Evolutionary conservation across 2,888 invertebrate genomes (phyloP).

Genomic region (Callosobruchus maculatus): DNA sequence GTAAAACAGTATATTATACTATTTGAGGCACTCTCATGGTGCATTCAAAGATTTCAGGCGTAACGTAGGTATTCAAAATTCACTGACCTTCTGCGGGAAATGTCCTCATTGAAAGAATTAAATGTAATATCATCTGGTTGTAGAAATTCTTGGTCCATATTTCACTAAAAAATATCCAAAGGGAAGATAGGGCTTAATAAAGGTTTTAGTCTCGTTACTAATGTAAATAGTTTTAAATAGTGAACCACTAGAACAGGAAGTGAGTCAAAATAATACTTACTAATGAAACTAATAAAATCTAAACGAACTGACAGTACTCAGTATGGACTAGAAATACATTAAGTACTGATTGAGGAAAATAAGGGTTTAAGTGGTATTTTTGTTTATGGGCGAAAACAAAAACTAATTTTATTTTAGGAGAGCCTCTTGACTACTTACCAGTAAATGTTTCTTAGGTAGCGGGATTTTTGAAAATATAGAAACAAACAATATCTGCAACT

Average conservation of each 20-base stretch:
- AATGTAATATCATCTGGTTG: constrained; percentile 18
- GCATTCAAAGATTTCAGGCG: not conserved
- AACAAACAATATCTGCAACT: too few species aligned
- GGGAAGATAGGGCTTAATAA: not conserved
- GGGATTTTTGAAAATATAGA: too few species aligned
- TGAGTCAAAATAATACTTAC: not conserved
- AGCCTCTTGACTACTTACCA: not conserved
- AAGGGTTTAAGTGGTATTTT: not conserved
- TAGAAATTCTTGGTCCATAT: constrained; percentile 18
- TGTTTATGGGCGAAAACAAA: not conserved
- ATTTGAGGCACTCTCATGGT: not conserved
- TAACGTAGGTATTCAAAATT: not conserved
- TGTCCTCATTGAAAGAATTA: constrained; percentile 17
- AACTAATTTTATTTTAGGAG: not conserved
- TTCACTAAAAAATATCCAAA: not conserved
- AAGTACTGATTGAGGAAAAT: not conserved
- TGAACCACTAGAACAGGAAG: not conserved
- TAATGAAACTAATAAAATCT: not conserved
- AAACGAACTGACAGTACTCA: not conserved
- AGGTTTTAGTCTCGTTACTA: constrained; percentile 8
- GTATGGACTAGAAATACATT: not conserved
- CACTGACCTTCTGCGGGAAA: not conserved
- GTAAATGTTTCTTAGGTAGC: not conserved
- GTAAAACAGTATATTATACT: not conserved
- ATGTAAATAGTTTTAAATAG: constrained; percentile 6